Evolutionary conservation across 2,888 invertebrate species (phyloP), one percentile per base, ranked within the genome.

Genomic region (Calephelis perditalis): DNA sequence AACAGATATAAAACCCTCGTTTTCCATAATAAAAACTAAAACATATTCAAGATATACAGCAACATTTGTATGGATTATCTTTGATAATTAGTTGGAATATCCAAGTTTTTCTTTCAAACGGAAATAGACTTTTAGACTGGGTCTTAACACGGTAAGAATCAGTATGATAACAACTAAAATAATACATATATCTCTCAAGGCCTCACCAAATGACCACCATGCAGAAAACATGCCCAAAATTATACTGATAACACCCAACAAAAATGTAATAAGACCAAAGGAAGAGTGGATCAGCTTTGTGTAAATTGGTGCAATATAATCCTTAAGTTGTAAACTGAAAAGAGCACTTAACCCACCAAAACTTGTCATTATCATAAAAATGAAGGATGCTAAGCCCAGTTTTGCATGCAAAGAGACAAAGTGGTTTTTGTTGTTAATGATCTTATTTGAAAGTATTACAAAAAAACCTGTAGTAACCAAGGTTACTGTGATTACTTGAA

Each of bases 271-370:
- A 10, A 91, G 68, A 40, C 91, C 91, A 43, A 82, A 73, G 36
- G 79, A 74, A 10, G 88, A 86, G 75, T 91, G 91, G 45, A 91
- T 60, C 1, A 90, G 69, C 73, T 91, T 91, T 11, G 83, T 87
- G 61, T 86, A 91, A 55, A 90, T 81, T 2, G 91, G 91, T 54
- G 90, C 84, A 56, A 91, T 69, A 61, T 84, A 87, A 59, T 83
- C 68, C 68, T 91, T 91, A 15, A 91, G 70, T 68, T 87, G 84
- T 11, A 89, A 74, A 72, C 91, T 89, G 63, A 84, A 89, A 3
- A 91, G 72, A 46, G 89, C 87, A 47, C 82, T 79, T 15, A 91
- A 56, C 1, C 91, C 91, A 12, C 91, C 91, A n/a, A 77, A 62
- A 76, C 85, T 85, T 36, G 91, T 88, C 0, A 76, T 56, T n/a